Percentiles rank a stretch among this genome's conserved stretches.
These are phyloP conservation scores for Avahi laniger DNA, from an alignment of 2,797 vertebrate species.

Conservation along the genomic window DNA sequence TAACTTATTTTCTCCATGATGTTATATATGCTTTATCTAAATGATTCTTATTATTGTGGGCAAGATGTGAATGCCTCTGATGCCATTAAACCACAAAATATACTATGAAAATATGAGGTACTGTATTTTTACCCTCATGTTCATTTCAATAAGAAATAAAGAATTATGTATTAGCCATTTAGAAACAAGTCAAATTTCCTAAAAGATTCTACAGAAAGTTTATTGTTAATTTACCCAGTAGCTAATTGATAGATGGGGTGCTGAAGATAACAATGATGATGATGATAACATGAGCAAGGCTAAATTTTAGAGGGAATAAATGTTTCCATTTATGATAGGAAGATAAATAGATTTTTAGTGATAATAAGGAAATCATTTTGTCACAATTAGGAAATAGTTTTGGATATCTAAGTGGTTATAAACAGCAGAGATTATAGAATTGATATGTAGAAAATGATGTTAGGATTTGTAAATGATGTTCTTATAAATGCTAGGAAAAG, in stretches of 20 bases:
- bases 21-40: neutral
- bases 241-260: neutral
- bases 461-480: neutral
- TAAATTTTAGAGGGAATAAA: neutral
- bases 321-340: neutral
- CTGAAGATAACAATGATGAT: neutral
- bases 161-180: neutral
- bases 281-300: neutral
- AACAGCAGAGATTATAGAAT: neutral
- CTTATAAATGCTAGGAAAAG: neutral
- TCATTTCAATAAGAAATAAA: neutral
- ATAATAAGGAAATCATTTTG: neutral
- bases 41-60: neutral
- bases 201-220: neutral
- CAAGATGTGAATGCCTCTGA: neutral
- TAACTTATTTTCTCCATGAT: neutral
- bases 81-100: neutral
- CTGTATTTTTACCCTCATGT: neutral
- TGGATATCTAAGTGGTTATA: neutral
- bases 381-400: neutral
- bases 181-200: neutral
- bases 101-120: neutral
- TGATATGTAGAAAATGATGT: neutral
- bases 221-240: neutral
- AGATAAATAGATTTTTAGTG: neutral